Conservation (phyloP, 2,888 invertebrate species). For the Adelphocoris suturalis region DNA sequence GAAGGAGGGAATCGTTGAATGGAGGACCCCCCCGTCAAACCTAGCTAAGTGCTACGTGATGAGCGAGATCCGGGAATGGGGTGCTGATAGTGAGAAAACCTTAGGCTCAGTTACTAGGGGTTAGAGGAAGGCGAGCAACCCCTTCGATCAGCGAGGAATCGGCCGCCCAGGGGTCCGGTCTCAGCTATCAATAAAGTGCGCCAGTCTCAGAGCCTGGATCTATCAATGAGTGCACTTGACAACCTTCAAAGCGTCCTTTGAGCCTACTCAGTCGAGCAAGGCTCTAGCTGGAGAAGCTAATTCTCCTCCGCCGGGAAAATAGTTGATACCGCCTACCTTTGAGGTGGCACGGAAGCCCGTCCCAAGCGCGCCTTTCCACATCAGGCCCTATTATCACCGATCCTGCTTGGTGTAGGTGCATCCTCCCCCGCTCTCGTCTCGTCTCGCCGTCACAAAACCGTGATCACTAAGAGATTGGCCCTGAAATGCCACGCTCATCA, state of each 20-base stretch:
- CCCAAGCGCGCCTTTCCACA: not conserved
- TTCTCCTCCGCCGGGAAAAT: constrained; percentile 26
- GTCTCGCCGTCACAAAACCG: no score
- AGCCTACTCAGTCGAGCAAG: not conserved
- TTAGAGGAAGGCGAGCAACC: not conserved
- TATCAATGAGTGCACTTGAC: constrained; percentile 48
- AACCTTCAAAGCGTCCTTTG: constrained; percentile 37
- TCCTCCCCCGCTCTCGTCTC: no score
- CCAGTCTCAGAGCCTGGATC: not conserved
- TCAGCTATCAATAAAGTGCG: constrained; percentile 27
- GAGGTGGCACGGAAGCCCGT: constrained; percentile 6
- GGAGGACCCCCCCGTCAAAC: no score
- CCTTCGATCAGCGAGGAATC: not conserved
- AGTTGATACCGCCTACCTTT: not conserved
- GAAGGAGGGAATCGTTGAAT: no score
- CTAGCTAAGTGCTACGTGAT: no score
- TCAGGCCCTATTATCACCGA: constrained; percentile 2
- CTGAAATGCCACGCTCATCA: no score
- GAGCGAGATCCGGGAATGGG: no score
- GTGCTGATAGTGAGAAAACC: no score
- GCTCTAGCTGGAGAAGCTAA: constrained; percentile 7
- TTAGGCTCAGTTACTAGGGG: no score
- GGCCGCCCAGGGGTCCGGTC: not conserved
- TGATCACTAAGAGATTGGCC: no score
- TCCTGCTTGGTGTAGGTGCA: not conserved